Base-by-base conservation (phyloP, 2,113 vertebrate species). In the Colossoma macropomum region DNA sequence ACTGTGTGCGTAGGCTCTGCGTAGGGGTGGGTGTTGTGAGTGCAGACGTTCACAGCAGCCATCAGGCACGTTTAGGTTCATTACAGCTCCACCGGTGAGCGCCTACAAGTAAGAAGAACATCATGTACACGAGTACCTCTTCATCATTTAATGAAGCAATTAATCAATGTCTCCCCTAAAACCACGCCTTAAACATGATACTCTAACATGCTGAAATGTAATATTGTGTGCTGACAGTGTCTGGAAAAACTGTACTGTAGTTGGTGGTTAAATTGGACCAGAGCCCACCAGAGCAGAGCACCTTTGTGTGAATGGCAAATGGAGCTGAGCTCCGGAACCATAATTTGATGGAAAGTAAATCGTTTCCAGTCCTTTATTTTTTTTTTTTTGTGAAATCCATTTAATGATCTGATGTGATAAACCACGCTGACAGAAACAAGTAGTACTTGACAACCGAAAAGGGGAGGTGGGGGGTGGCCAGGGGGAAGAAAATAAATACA, bases 171-270 rank as follows among this genome's bases (percentile, higher is more conserved):
- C 54, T 3, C 80, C 48, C 54, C 54, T 9, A 71, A 27, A 81
- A 79, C 68, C 66, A 50, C 48, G 66, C 25, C n/a, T 52, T 30
- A 19, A 69, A 59, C 45, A 21, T 75, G 27, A 23, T 72, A 25
- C 77, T 89, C 85, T 84, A 82, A 86, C 85, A 86, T 88, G 79
- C 27, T 80, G 86, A 65, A 83, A 88, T 86, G 80, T 83, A 83
- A 87, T 87, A 86, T 74, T 81, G 72, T 78, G 63, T 81, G 85
- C 84, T 86, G 86, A 87, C 2, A 52, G 77, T 86, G 79, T 89
- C 86, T 88, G 89, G 32, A 73, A 86, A 70, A 80, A 19, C 28
- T 68, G 15, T 34, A 32, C 15, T 68, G 6, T 10, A 68, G 19
- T 9, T 10, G 1, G 60, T 63, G 8, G 19, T 69, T 54, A 23